Evolutionary conservation across 2,888 invertebrate species (phyloP).

Genomic region (Drosophila lutescens): DNA sequence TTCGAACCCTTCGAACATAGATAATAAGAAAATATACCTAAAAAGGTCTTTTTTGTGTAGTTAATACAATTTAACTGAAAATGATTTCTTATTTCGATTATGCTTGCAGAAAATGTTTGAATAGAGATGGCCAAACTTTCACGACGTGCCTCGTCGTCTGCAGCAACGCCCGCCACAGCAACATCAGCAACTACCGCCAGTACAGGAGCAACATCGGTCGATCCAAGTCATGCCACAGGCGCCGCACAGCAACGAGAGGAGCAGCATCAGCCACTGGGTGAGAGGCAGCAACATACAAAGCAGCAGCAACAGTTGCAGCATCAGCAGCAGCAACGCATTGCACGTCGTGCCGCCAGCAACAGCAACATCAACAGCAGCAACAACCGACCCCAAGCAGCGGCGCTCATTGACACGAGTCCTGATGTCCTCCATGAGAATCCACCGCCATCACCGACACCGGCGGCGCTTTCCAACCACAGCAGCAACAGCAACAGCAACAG

Average conservation of each 20-base stretch:
- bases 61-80: too few species aligned
- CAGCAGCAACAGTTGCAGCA: conserved; percentile 10
- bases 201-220: conserved; percentile 48
- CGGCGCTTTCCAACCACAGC: conserved; percentile 49
- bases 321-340: conserved; percentile 31
- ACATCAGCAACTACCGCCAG: conserved; percentile 42
- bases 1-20: too few species aligned
- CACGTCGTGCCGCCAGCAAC: conserved; percentile 26
- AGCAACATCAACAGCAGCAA: conserved; percentile 13
- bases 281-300: conserved; percentile 4
- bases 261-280: conserved; percentile 44
- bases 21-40: too few species aligned
- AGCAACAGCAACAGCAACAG: conserved; percentile 3
- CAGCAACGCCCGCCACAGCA: conserved; percentile 70
- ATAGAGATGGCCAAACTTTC: conserved; percentile 85
- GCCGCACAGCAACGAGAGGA: conserved; percentile 30
- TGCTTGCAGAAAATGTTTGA: conserved; percentile 82
- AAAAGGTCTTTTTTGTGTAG: too few species aligned
- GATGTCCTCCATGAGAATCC: conserved; percentile 43
- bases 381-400: conserved; percentile 41
- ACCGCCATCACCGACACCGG: conserved; percentile 61
- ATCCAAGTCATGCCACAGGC: conserved; percentile 32
- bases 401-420: conserved; percentile 61
- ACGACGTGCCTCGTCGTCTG: conserved; percentile 83
- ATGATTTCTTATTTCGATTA: neutral